Evolutionary conservation across 2,888 invertebrate species (phyloP), one percentile per base, ranked within the genome.

Genomic region (Carabus problematicus): DNA sequence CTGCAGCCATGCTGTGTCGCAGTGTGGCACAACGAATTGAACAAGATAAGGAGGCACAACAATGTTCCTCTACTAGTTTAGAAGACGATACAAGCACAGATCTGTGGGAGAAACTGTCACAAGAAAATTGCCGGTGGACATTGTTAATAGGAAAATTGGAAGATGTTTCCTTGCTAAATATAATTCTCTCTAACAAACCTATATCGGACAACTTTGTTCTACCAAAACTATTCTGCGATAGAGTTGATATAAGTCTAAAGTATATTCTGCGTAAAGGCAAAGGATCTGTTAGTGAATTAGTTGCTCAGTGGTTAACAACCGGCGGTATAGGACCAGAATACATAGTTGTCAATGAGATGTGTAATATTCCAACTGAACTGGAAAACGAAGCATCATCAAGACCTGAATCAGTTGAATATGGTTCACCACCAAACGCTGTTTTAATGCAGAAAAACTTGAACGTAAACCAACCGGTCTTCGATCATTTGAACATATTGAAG

Each of bases 281-380:
- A 84, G 95, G 96, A 42, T 92, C 93, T n/a, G 89, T 97, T 8
- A 92, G 94, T 0, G 96, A 97, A 80, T 82, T 95, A 63, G 91
- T 95, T 52, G 92, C 95, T 0, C 91, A 91, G 78, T 97, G 96
- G 94, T 83, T 96, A 18, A 89, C 91, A 62, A 85, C 88, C 16
- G 86, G 90, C 73, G 91, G 92, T 9, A 83, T 93, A 6, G 84
- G 89, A 76, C 92, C 94, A 0, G 82, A 85, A 72, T 84, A 85
- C 70, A 81, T 91, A 58, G 78, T 87, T 11, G 83, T 85, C 11
- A 85, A 87, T 72, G 86, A 88, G 73, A 76, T 83, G 12, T 61
- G 61, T 39, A 60, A 42, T 60, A 8, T 60, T 42, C 39, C 67
- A 60, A 42, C 59, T 52, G 9, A 14, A n/a, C n/a, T 16, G 12